These are phyloP conservation scores for Tetraneura akinire DNA, from an alignment of 1,140 invertebrate species.

Conservation along the genomic window DNA sequence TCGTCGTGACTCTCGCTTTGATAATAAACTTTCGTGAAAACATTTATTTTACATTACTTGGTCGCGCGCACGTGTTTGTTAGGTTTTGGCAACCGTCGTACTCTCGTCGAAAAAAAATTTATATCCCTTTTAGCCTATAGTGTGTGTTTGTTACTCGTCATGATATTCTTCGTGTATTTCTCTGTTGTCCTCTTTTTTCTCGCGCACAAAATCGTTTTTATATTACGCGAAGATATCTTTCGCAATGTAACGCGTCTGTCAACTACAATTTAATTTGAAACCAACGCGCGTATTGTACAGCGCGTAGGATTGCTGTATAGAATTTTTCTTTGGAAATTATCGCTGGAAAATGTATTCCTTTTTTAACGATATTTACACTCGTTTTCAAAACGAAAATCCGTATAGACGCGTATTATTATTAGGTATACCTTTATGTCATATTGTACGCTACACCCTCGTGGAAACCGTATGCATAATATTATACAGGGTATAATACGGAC, in stretches of 20 bases:
- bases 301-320: background rate
- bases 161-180: background rate
- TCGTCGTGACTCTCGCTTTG: background rate
- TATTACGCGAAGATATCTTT: background rate
- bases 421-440: no score
- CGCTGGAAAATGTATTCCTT: background rate
- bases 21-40: background rate
- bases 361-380: background rate
- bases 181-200: background rate
- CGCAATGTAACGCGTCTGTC: background rate
- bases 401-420: no score
- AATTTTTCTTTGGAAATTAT: background rate
- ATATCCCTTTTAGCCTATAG: background rate
- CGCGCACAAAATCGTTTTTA: background rate
- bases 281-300: background rate
- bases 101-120: background rate
- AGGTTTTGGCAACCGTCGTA: background rate
- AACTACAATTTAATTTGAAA: constrained; percentile 13
- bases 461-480: no score
- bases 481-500: no score
- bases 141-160: background rate
- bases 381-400: no score
- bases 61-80: background rate
- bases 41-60: background rate
- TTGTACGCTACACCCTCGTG: no score